These are phyloP conservation scores for Calliphora vicina DNA, from an alignment of 1,140 invertebrate species.

Conservation along the genomic window DNA sequence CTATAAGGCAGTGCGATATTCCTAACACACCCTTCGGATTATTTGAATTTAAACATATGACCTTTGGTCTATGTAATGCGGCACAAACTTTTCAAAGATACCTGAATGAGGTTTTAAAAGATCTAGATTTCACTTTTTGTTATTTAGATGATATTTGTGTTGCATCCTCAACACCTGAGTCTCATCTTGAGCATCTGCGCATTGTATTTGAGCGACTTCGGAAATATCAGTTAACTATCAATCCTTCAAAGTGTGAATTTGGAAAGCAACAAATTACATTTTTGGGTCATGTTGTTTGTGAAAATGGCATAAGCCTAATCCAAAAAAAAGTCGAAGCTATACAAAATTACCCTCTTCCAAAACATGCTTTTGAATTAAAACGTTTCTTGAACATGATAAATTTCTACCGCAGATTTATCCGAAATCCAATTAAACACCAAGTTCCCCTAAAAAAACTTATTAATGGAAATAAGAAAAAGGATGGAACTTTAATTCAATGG, in stretches of 20 bases:
- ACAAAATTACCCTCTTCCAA: no score
- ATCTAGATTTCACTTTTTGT: neutral
- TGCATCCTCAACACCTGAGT: conserved; percentile 9
- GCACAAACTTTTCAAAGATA: neutral
- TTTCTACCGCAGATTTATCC: conserved; percentile 56
- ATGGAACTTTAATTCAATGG: conserved; percentile 40
- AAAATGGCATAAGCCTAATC: conserved; percentile 43
- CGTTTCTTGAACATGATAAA: conserved; percentile 63
- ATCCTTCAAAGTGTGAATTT: conserved; percentile 49
- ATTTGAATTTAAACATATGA: neutral
- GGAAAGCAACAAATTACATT: conserved; percentile 38
- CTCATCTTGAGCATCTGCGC: conserved; percentile 50
- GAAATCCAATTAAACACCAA: conserved; percentile 46
- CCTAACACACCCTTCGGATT: neutral
- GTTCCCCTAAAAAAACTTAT: conserved; percentile 41
- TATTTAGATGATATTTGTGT: neutral
- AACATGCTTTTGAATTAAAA: conserved; percentile 43
- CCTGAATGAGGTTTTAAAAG: neutral
- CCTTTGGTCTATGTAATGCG: neutral
- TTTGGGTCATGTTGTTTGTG: conserved; percentile 47
- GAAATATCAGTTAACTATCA: conserved; percentile 48
- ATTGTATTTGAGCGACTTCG: conserved; percentile 43
- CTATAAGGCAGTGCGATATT: no score
- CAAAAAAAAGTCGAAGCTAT: no score
- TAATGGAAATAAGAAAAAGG: conserved; percentile 46